Percentiles rank a stretch among this genome's conserved stretches.
Conservation (phyloP, 2,113 vertebrate genomes). For the Poeciliopsis prolifica region DNA sequence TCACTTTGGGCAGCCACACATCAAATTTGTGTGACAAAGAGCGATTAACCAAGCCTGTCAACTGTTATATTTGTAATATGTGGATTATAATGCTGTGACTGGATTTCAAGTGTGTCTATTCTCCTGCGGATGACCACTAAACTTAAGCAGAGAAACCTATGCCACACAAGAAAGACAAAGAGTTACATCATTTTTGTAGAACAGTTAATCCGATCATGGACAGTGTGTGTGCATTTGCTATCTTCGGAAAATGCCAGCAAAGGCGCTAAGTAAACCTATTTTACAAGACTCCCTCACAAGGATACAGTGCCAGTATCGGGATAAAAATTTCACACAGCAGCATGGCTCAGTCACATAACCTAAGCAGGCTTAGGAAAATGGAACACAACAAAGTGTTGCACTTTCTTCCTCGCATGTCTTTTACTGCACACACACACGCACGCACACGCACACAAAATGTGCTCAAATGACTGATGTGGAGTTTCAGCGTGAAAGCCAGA, state of each 20-base stretch:
- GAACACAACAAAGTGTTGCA: slow-evolving; percentile 77
- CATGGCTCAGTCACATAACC: slow-evolving; percentile 81
- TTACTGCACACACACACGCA: slow-evolving; percentile 52
- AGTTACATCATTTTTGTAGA: slow-evolving; percentile 84
- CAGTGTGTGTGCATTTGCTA: slow-evolving; percentile 81
- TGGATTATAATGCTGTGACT: slow-evolving; percentile 66
- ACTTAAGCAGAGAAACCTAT: slow-evolving; percentile 76
- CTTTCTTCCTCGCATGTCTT: slow-evolving; percentile 65
- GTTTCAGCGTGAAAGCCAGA: slow-evolving; percentile 61
- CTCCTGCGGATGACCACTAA: slow-evolving; percentile 74
- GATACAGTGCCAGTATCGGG: slow-evolving; percentile 81
- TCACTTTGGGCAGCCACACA: slow-evolving; percentile 47
- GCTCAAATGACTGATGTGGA: slow-evolving; percentile 54
- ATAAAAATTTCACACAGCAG: slow-evolving; percentile 82
- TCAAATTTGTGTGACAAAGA: slow-evolving; percentile 59
- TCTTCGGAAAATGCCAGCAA: slow-evolving; percentile 83
- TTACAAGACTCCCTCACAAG: slow-evolving; percentile 83
- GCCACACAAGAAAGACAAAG: slow-evolving; percentile 83
- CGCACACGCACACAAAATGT: neutral
- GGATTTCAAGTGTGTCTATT: slow-evolving; percentile 57
- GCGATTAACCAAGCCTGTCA: slow-evolving; percentile 64
- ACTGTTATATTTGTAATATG: slow-evolving; percentile 56
- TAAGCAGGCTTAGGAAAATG: slow-evolving; percentile 80
- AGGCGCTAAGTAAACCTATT: slow-evolving; percentile 85
- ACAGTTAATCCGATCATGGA: slow-evolving; percentile 84